Conservation (phyloP, 1,140 invertebrate species). For the Drosophila persimilis region DNA sequence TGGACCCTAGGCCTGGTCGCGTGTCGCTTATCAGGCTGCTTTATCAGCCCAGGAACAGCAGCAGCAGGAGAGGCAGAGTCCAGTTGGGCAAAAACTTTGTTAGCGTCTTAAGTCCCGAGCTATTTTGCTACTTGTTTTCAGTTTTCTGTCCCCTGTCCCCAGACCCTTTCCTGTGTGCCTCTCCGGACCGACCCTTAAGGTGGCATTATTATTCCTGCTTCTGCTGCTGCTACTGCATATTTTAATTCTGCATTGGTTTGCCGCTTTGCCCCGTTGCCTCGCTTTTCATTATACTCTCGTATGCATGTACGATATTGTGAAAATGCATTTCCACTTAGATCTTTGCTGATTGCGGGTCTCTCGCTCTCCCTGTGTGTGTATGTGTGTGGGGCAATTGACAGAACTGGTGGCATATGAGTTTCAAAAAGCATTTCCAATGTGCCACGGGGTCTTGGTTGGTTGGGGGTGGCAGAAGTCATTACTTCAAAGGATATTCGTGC, state of each 20-base stretch:
- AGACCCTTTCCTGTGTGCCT: background rate
- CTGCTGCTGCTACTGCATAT: conserved; percentile 44
- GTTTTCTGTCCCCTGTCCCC: conserved; percentile 10
- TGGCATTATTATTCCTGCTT: conserved; percentile 60
- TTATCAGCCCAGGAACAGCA: conserved; percentile 48
- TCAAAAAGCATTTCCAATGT: conserved; percentile 39
- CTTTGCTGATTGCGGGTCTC: conserved; percentile 61
- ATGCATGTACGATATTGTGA: conserved; percentile 71
- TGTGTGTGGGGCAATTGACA: conserved; percentile 51
- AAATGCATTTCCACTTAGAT: conserved; percentile 81
- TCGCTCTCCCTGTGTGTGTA: background rate
- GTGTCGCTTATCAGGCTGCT: conserved; percentile 75
- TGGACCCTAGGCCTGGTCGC: conserved; percentile 50
- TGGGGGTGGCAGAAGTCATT: conserved; percentile 16
- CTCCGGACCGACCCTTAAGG: conserved; percentile 28
- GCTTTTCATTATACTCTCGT: conserved; percentile 47
- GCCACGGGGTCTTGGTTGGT: background rate
- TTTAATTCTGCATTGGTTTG: conserved; percentile 32
- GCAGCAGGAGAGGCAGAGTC: conserved; percentile 15
- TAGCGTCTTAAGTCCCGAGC: conserved; percentile 72
- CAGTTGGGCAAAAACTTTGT: conserved; percentile 66
- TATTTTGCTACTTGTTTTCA: conserved; percentile 78
- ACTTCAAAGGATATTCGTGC: conserved; percentile 30
- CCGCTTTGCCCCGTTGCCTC: conserved; percentile 16
- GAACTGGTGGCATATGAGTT: conserved; percentile 59